Evolutionary conservation across 2,113 vertebrate genomes (phyloP).

Genomic region (Urocolius indicus): DNA sequence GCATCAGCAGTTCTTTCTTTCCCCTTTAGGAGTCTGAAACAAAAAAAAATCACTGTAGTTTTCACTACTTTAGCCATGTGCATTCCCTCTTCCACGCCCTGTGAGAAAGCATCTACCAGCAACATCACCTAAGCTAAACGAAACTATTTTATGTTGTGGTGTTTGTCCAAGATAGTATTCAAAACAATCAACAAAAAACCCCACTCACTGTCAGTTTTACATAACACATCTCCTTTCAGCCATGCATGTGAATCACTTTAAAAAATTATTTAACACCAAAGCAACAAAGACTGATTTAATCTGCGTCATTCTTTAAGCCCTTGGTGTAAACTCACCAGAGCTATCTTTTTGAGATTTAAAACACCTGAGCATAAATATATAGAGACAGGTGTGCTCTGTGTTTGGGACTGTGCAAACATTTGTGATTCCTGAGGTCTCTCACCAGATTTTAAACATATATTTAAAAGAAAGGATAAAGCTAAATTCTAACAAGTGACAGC

Average conservation of each 20-base stretch:
- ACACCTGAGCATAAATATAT: rapidly evolving
- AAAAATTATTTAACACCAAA: neutral
- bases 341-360: neutral
- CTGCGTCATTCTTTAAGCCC: neutral
- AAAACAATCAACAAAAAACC: neutral
- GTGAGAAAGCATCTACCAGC: neutral
- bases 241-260: neutral
- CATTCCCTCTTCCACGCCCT: neutral
- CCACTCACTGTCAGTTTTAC: neutral
- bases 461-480: neutral
- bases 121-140: neutral
- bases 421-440: neutral
- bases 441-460: neutral
- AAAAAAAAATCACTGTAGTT: neutral
- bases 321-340: neutral
- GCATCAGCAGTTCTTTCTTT: neutral
- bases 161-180: neutral
- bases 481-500: neutral
- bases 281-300: neutral
- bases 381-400: neutral
- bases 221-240: neutral
- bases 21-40: neutral
- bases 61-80: neutral
- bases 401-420: neutral
- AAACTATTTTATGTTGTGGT: neutral